These are phyloP conservation scores for Limnothrissa miodon DNA, from an alignment of 2,113 vertebrate genomes.

Conservation along the genomic window DNA sequence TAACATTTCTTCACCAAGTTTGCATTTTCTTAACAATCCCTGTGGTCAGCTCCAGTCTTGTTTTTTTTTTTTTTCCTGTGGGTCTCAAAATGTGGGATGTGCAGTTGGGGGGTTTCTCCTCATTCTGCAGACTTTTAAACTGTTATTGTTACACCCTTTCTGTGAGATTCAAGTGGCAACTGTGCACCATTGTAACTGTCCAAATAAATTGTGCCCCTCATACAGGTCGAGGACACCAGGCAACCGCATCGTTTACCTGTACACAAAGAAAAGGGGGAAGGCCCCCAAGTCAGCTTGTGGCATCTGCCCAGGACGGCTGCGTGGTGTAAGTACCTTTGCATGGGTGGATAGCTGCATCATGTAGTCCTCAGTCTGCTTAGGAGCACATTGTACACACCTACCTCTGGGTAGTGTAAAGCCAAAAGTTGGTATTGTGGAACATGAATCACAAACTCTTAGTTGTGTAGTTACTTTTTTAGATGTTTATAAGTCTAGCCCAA, in stretches of 20 bases:
- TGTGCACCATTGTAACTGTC: neutral
- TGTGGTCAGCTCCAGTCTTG: no score
- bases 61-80: no score
- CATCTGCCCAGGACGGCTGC: slow-evolving; percentile 92
- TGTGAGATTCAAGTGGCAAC: neutral
- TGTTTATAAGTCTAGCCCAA: no score
- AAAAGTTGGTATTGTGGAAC: no score
- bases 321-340: slow-evolving; percentile 82
- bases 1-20: no score
- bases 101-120: no score
- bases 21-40: no score
- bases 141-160: neutral
- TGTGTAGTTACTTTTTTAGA: no score
- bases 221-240: slow-evolving; percentile 93
- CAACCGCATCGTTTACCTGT: slow-evolving; percentile 96
- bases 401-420: neutral
- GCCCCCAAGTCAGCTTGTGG: slow-evolving; percentile 96
- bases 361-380: neutral
- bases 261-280: slow-evolving; percentile 98
- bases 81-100: neutral
- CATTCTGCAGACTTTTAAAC: neutral
- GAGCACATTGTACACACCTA: neutral
- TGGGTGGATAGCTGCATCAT: no score
- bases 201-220: neutral
- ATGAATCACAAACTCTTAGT: no score